These are phyloP conservation scores for Malacosoma neustria DNA, from an alignment of 2,888 invertebrate species.

Conservation along the genomic window DNA sequence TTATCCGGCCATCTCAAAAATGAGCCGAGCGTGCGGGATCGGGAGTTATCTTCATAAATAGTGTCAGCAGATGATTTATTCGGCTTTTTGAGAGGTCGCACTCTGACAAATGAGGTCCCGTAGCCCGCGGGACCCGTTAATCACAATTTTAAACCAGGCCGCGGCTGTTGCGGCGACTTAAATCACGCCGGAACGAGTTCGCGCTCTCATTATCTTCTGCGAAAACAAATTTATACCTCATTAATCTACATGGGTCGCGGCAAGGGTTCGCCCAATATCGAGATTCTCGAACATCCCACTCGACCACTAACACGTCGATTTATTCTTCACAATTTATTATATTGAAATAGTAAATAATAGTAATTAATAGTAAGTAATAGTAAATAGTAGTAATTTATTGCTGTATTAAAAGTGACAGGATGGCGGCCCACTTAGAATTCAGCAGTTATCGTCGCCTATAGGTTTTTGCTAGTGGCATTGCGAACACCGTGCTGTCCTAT, in stretches of 20 bases:
- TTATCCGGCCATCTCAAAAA: conserved; percentile 26
- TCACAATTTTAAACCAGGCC: conserved; percentile 23
- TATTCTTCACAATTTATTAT: too few relatives aligned
- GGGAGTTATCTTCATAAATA: conserved; percentile 42
- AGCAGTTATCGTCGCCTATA: too few relatives aligned
- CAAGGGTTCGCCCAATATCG: conserved; percentile 1
- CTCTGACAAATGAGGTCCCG: conserved; percentile 38
- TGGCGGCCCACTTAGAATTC: too few relatives aligned
- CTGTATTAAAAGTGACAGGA: too few relatives aligned
- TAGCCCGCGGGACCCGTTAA: conserved; percentile 20
- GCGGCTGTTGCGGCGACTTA: conserved; percentile 15
- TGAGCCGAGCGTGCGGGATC: conserved; percentile 20
- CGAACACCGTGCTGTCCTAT: too few relatives aligned
- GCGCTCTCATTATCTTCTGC: background rate
- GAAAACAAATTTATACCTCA: background rate
- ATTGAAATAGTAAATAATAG: too few relatives aligned
- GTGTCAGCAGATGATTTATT: conserved; percentile 41
- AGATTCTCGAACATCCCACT: background rate
- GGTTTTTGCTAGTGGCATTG: too few relatives aligned
- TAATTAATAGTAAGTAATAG: too few relatives aligned
- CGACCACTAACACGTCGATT: too few relatives aligned
- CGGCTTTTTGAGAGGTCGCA: conserved; percentile 26
- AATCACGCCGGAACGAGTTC: conserved; percentile 4
- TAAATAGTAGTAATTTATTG: too few relatives aligned
- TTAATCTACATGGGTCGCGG: conserved; percentile 5